Percentiles rank a stretch among this genome's conserved stretches.
These are phyloP conservation scores for Tetranychus piercei DNA, from an alignment of 2,888 invertebrate species.

Conservation along the genomic window DNA sequence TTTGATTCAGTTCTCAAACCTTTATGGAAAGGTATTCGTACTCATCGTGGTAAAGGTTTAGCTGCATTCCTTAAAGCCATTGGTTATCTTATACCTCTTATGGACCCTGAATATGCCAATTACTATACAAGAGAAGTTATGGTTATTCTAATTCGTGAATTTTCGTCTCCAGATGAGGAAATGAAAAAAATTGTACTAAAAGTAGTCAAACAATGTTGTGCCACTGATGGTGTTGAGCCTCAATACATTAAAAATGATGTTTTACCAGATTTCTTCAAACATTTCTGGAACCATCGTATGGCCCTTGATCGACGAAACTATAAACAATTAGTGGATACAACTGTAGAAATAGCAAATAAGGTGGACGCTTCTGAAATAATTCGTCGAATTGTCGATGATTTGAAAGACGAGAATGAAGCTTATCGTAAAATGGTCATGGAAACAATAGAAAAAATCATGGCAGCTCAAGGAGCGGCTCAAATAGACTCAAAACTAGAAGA, in stretches of 20 bases:
- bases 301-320: constrained; percentile 94
- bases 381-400: constrained; percentile 89
- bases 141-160: constrained; percentile 94
- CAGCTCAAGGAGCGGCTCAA: constrained; percentile 88
- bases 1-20: constrained; percentile 98
- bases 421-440: constrained; percentile 99
- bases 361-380: constrained; percentile 99
- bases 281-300: constrained; percentile 99
- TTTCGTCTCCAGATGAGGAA: constrained; percentile 98
- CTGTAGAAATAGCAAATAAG: constrained; percentile 98
- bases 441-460: constrained; percentile 96
- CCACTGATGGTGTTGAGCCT: constrained; percentile 97
- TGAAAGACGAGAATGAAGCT: constrained; percentile 98
- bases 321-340: constrained; percentile 90
- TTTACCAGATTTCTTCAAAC: constrained; percentile 90
- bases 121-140: constrained; percentile 99
- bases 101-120: constrained; percentile 99
- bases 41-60: constrained; percentile 57
- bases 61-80: constrained; percentile 99
- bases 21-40: constrained; percentile 94
- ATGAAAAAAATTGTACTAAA: constrained; percentile 99
- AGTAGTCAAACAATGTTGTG: constrained; percentile 98
- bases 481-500: constrained; percentile 95
- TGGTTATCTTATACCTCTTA: constrained; percentile 93
- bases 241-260: constrained; percentile 99